phyloP scores from a whole-genome alignment of 2,888 invertebrate species.

The Stenurella melanura region DNA sequence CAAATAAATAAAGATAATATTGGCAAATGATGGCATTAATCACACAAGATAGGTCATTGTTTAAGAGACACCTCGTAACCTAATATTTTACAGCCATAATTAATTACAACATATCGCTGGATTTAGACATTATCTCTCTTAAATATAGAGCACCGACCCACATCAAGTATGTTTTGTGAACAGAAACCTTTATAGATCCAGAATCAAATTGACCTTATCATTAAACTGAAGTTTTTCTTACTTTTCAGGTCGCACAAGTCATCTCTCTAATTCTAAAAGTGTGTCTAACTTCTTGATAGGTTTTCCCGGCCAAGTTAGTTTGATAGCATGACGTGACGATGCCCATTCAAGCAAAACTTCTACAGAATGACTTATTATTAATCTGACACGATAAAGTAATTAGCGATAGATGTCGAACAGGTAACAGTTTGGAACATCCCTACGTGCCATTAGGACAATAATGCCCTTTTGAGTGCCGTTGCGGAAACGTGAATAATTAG shows the following conservation, averaged over 20 bases:
- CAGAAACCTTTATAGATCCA: background rate
- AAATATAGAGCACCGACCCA: background rate
- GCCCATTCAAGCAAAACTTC: conserved; percentile 31
- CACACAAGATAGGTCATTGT: too few species aligned
- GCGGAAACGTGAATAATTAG: background rate
- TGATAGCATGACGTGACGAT: conserved; percentile 3
- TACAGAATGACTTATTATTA: conserved; percentile 54
- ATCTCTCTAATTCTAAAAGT: conserved; percentile 7
- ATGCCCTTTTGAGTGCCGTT: background rate
- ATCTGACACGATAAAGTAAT: conserved; percentile 51
- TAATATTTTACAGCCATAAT: too few species aligned
- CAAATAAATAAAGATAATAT: too few species aligned
- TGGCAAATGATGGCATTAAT: too few species aligned
- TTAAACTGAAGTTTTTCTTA: background rate
- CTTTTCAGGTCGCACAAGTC: conserved; percentile 4
- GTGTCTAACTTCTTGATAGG: conserved; percentile 13
- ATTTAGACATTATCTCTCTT: background rate
- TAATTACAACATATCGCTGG: background rate
- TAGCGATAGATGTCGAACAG: conserved; percentile 49
- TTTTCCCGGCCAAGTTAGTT: background rate
- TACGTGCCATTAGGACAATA: conserved; percentile 7
- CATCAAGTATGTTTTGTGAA: background rate
- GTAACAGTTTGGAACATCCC: conserved; percentile 30
- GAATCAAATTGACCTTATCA: background rate
- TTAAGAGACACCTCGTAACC: too few species aligned